Evolutionary conservation across 2,113 vertebrate species (phyloP).

Genomic region (Thunnus maccoyii): DNA sequence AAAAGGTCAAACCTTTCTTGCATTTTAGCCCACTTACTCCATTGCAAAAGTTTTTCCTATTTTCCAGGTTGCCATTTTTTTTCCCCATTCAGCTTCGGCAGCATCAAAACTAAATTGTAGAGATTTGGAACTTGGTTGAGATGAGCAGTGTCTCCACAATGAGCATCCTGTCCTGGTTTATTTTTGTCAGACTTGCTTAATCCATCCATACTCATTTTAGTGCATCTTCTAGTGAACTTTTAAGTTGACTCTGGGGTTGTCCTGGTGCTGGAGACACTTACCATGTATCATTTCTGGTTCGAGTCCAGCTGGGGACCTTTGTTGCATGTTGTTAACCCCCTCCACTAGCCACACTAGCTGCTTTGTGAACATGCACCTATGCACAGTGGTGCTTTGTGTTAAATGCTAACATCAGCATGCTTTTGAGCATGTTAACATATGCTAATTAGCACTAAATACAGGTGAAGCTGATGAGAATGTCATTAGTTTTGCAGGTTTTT

Average conservation of each 20-base stretch:
- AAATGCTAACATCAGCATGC: conserved; percentile 11
- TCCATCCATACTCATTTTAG: conserved; percentile 1
- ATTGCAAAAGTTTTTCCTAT: conserved; percentile 35
- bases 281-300: not conserved
- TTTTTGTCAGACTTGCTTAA: conserved; percentile 7
- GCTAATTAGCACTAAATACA: not conserved
- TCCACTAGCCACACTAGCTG: not conserved
- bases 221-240: not conserved
- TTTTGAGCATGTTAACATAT: not conserved
- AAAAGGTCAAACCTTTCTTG: conserved; percentile 23
- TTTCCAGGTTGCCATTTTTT: conserved; percentile 30
- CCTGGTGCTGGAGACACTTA: not conserved
- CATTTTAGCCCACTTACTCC: conserved; percentile 19
- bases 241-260: not conserved
- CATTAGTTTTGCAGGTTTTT: too few species aligned
- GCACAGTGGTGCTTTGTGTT: not conserved
- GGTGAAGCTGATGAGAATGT: too few species aligned
- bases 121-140: conserved; percentile 31
- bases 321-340: not conserved
- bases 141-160: conserved; percentile 1
- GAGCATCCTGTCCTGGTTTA: not conserved
- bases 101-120: conserved; percentile 35
- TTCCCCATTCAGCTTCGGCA: conserved; percentile 26
- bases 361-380: not conserved
- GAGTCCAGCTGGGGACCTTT: too few species aligned